These are phyloP conservation scores for Philonicus albiceps DNA, from an alignment of 2,888 invertebrate genomes.

Conservation along the genomic window DNA sequence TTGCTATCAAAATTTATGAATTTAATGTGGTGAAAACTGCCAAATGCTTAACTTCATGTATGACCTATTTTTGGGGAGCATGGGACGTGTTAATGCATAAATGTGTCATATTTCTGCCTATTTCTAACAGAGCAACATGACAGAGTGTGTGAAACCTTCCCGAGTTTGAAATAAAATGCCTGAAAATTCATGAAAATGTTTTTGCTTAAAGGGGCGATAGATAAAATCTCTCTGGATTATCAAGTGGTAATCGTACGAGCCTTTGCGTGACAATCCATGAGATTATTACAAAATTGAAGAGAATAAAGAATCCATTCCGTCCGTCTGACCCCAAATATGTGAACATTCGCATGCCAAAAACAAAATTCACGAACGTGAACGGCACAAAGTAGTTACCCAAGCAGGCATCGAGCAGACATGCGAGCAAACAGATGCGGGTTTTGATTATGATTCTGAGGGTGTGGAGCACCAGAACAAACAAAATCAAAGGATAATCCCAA, in stretches of 20 bases:
- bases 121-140: no score
- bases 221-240: not conserved
- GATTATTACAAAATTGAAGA: not conserved
- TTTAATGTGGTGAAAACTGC: no score
- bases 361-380: not conserved
- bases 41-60: no score
- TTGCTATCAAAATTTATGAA: no score
- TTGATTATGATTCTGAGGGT: not conserved
- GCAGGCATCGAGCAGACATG: not conserved
- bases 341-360: not conserved
- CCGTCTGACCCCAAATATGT: not conserved
- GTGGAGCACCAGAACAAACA: not conserved
- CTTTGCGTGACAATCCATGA: not conserved
- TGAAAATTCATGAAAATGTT: not conserved
- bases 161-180: no score
- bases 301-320: not conserved
- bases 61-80: no score
- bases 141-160: no score
- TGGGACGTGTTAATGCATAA: no score
- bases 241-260: not conserved
- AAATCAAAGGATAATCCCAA: not conserved
- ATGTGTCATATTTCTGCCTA: no score
- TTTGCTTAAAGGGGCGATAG: not conserved
- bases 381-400: not conserved
- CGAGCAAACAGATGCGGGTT: not conserved